These are phyloP conservation scores for Spheniscus mendiculus DNA, from an alignment of 2,113 vertebrate species.

Conservation along the genomic window DNA sequence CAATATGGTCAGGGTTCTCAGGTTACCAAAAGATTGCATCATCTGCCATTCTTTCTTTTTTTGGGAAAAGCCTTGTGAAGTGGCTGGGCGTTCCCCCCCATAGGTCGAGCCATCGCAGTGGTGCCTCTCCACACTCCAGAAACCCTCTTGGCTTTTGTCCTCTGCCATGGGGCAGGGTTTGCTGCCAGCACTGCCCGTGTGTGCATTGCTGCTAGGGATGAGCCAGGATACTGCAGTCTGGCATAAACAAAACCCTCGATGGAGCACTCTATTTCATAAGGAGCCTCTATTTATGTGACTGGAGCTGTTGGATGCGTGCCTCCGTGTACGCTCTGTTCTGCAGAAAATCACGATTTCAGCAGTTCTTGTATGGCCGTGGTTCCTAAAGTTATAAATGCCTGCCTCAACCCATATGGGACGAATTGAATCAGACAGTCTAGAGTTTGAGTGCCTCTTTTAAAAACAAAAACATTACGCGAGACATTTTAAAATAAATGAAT, in stretches of 20 bases:
- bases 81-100: neutral
- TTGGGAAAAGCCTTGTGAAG: neutral
- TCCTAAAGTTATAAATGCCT: neutral
- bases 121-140: neutral
- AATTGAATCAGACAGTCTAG: no score
- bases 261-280: neutral
- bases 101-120: rapidly evolving
- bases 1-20: neutral
- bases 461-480: rapidly evolving
- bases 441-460: neutral
- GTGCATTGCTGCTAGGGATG: neutral
- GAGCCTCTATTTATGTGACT: neutral
- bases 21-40: neutral
- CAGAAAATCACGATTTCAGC: neutral
- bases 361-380: rapidly evolving
- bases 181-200: neutral
- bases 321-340: rapidly evolving
- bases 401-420: neutral
- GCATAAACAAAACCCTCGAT: rapidly evolving
- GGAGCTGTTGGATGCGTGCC: neutral
- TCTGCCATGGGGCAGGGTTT: neutral
- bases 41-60: neutral
- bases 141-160: neutral
- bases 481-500: rapidly evolving
- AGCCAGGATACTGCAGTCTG: neutral